A percentile compares a stretch with the other conserved stretches of the same genome.
These are phyloP conservation scores for Sylvia atricapilla DNA, from an alignment of 2,113 vertebrate species.

Conservation along the genomic window DNA sequence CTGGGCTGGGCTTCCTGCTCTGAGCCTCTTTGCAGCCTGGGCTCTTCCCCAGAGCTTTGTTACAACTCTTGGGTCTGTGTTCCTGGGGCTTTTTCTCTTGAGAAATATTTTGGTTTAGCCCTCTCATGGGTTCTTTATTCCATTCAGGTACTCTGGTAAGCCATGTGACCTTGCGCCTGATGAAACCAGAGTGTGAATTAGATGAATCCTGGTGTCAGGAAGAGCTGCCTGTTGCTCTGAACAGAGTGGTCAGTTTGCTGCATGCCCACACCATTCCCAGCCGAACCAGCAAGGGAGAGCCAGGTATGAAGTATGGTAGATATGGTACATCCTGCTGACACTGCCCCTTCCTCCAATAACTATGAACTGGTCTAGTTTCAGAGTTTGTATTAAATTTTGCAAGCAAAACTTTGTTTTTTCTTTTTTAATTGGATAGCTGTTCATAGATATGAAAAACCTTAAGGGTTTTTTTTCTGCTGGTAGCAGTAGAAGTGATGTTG, in stretches of 20 bases:
- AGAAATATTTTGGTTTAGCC: neutral
- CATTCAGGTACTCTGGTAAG: conserved; percentile 84
- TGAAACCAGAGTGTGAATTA: conserved; percentile 90
- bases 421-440: neutral
- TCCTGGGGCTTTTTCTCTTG: neutral
- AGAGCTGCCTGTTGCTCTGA: conserved; percentile 82
- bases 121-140: neutral
- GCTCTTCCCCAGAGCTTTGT: neutral
- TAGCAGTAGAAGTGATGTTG: neutral
- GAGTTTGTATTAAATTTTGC: neutral
- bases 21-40: neutral
- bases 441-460: neutral
- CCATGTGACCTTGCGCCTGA: conserved; percentile 89
- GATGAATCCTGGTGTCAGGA: conserved; percentile 92
- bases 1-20: neutral
- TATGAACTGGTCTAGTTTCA: neutral
- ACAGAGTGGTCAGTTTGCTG: conserved; percentile 82
- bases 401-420: neutral
- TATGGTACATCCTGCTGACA: neutral
- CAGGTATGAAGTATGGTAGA: conserved; percentile 47
- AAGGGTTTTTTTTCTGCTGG: neutral
- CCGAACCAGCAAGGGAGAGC: conserved; percentile 76
- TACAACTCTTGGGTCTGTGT: neutral
- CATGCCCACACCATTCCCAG: conserved; percentile 82
- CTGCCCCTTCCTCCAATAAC: accelerated